Evolutionary conservation across 2,797 vertebrate genomes (phyloP).

Genomic region (Basileuterus tristriatus): DNA sequence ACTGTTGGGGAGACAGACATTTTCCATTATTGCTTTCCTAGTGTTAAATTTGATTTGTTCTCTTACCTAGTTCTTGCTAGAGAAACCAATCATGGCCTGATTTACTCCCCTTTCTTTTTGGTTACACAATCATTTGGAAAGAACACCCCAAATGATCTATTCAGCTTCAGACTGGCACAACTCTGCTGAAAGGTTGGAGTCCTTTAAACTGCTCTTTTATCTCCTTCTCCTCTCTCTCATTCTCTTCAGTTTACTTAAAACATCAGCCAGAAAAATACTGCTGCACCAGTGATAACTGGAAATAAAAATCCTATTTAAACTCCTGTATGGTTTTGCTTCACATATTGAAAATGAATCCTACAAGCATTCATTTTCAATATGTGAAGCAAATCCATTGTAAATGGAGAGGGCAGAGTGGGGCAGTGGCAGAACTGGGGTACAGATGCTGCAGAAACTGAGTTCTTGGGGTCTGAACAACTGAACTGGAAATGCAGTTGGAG

Average conservation of each 20-base stretch:
- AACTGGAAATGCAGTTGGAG: neutral
- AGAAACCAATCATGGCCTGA: constrained; percentile 19
- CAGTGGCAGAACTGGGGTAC: neutral
- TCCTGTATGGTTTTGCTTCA: neutral
- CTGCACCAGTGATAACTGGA: neutral
- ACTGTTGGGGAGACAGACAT: neutral
- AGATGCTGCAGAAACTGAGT: neutral
- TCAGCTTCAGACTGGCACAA: neutral
- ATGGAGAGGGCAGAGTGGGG: neutral
- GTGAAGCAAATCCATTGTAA: neutral
- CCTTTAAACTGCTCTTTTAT: neutral
- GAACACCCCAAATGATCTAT: neutral
- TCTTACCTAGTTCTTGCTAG: constrained; percentile 14
- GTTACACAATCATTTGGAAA: constrained; percentile 16
- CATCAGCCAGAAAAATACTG: neutral
- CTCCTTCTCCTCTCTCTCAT: neutral
- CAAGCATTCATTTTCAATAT: neutral
- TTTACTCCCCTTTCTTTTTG: constrained; percentile 1
- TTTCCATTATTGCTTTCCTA: constrained; percentile 42
- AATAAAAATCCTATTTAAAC: neutral
- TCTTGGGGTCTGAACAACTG: neutral
- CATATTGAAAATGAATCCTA: no score
- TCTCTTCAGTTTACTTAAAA: neutral
- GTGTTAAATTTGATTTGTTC: constrained; percentile 51
- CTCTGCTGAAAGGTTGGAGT: neutral